Evolutionary conservation across 1,140 invertebrate genomes (phyloP).

Genomic region (Bombyx mandarina): DNA sequence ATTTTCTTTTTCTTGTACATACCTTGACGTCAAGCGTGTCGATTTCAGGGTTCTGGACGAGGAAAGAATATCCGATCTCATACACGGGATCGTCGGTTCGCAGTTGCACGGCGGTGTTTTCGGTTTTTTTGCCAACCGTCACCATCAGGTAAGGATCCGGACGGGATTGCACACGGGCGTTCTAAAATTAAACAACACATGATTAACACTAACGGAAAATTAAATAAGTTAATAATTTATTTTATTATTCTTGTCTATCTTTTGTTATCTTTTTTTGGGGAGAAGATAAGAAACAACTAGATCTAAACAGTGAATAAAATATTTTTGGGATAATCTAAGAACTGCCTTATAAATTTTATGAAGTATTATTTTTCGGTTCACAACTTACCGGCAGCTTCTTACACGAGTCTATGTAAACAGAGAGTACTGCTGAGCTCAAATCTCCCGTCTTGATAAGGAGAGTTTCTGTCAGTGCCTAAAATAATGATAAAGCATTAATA

Average conservation of each 20-base stretch:
- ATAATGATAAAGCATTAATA: neutral
- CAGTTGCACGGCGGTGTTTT: constrained; percentile 79
- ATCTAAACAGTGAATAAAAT: neutral
- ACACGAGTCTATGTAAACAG: constrained; percentile 91
- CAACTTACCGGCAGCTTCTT: constrained; percentile 88
- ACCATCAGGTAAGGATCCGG: constrained; percentile 85
- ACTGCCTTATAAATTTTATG: neutral
- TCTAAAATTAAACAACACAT: constrained; percentile 61
- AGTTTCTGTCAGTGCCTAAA: constrained; percentile 82
- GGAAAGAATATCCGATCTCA: constrained; percentile 90
- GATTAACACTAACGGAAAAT: neutral
- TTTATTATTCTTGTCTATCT: too few species aligned
- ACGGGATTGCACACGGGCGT: constrained; percentile 76
- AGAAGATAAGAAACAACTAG: neutral
- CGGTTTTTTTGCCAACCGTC: constrained; percentile 78
- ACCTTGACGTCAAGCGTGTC: constrained; percentile 86
- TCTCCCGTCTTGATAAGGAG: constrained; percentile 81
- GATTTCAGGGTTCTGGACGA: constrained; percentile 90
- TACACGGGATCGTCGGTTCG: constrained; percentile 81
- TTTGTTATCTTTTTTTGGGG: too few species aligned
- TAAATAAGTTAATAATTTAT: neutral
- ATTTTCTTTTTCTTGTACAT: constrained; percentile 7
- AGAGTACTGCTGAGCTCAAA: constrained; percentile 83
- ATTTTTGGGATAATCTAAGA: neutral
- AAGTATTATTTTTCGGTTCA: neutral